A percentile compares a stretch with the other conserved stretches of the same genome.
Evolutionary conservation across 2,797 vertebrate genomes (phyloP).

Genomic region (Xenops minutus): DNA sequence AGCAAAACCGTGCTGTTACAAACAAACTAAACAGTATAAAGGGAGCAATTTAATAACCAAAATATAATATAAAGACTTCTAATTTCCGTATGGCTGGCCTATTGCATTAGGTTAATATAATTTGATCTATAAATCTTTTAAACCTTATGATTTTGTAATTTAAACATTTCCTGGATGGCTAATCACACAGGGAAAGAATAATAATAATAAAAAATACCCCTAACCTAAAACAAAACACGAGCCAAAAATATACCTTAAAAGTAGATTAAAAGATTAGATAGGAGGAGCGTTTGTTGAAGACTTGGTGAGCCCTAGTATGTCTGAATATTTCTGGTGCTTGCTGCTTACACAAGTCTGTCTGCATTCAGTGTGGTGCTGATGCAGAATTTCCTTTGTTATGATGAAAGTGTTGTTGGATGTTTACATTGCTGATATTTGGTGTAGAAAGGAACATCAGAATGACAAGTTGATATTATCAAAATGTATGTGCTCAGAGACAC

Average conservation of each 20-base stretch:
- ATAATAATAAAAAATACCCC: background rate
- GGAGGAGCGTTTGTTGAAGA: background rate
- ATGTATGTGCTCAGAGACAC: slow-evolving; percentile 49
- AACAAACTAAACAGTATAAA: slow-evolving; percentile 73
- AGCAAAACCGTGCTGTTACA: slow-evolving; percentile 63
- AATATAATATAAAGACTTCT: slow-evolving; percentile 76
- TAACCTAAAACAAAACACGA: slow-evolving; percentile 51
- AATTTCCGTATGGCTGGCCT: slow-evolving; percentile 78
- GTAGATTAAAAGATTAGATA: slow-evolving; percentile 34
- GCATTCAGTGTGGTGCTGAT: slow-evolving; percentile 40
- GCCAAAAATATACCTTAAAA: slow-evolving; percentile 72
- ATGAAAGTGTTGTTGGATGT: slow-evolving; percentile 52
- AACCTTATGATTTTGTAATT: slow-evolving; percentile 80
- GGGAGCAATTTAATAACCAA: slow-evolving; percentile 75
- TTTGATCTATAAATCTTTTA: slow-evolving; percentile 80
- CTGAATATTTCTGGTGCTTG: slow-evolving; percentile 54
- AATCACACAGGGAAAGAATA: slow-evolving; percentile 76
- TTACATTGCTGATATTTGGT: slow-evolving; percentile 35
- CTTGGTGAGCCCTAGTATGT: slow-evolving; percentile 1
- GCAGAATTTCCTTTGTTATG: slow-evolving; percentile 72
- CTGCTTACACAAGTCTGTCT: slow-evolving; percentile 56
- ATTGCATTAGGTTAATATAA: slow-evolving; percentile 80
- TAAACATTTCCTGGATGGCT: slow-evolving; percentile 83
- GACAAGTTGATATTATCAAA: slow-evolving; percentile 67
- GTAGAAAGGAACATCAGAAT: slow-evolving; percentile 28